phyloP scores from a whole-genome alignment of 2,113 vertebrate genomes.

The Grammomys dolichurus region DNA sequence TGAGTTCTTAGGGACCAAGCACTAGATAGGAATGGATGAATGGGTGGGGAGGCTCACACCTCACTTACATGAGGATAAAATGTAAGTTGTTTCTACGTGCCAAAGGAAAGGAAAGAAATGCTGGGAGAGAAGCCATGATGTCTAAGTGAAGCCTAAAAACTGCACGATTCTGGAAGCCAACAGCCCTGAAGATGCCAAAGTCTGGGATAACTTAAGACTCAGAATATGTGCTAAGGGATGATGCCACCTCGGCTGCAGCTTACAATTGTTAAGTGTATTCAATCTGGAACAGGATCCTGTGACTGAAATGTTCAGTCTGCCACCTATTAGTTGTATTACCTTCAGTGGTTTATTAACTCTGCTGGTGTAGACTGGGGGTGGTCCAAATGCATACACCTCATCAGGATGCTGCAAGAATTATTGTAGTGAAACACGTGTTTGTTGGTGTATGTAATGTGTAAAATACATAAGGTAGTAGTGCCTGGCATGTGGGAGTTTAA shows the following conservation, averaged over 20 bases:
- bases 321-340: background rate
- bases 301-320: background rate
- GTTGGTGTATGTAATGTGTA: background rate
- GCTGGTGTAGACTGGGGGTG: background rate
- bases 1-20: background rate
- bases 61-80: background rate
- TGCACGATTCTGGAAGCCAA: constrained; percentile 57
- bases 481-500: background rate
- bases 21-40: background rate
- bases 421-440: background rate
- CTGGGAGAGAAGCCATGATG: background rate
- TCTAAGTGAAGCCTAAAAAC: constrained; percentile 27
- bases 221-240: constrained; percentile 29
- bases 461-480: background rate
- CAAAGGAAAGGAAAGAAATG: constrained; percentile 54
- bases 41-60: background rate
- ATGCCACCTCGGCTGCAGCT: constrained; percentile 23
- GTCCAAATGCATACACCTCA: background rate
- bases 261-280: background rate
- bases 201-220: constrained; percentile 65
- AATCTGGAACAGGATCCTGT: constrained; percentile 3
- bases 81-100: constrained; percentile 52
- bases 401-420: background rate
- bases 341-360: background rate
- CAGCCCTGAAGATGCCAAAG: constrained; percentile 37